Evolutionary conservation across 2,797 vertebrate species (phyloP).

Genomic region (Otus scops): DNA sequence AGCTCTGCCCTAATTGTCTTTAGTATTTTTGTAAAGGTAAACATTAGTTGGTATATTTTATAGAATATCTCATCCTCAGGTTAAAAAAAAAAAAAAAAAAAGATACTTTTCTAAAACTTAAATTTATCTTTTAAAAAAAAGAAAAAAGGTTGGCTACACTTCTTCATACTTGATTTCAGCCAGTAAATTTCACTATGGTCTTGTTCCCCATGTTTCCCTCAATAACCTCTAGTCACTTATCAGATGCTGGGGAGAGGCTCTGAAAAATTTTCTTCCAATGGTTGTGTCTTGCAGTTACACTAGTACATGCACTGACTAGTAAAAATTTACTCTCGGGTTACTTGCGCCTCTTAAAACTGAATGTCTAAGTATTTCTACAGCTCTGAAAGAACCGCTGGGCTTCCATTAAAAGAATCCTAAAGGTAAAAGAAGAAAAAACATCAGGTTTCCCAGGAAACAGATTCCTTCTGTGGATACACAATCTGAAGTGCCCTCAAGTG

Average conservation of each 20-base stretch:
- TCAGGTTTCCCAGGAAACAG: slow-evolving; percentile 24
- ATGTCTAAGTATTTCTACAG: not conserved
- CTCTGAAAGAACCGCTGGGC: not conserved
- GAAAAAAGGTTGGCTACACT: not conserved
- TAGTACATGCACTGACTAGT: not conserved
- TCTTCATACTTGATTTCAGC: not conserved
- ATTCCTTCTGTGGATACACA: slow-evolving; percentile 20
- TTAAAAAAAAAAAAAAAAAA: not conserved
- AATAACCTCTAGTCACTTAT: not conserved
- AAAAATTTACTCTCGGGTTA: not conserved
- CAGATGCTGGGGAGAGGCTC: not conserved
- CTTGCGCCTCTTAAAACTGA: not conserved
- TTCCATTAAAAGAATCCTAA: not conserved
- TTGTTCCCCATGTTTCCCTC: not conserved
- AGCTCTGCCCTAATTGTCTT: not conserved
- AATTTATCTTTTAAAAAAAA: no score
- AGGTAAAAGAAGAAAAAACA: not conserved
- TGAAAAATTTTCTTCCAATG: not conserved
- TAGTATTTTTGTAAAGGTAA: not conserved
- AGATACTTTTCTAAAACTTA: not conserved
- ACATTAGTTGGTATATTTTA: not conserved
- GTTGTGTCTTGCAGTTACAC: not conserved
- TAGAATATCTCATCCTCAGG: not conserved
- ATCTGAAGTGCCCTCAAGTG: slow-evolving; percentile 36
- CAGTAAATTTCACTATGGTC: not conserved